Evolutionary conservation across 2,113 vertebrate species (phyloP).

Genomic region (Chroicocephalus ridibundus): DNA sequence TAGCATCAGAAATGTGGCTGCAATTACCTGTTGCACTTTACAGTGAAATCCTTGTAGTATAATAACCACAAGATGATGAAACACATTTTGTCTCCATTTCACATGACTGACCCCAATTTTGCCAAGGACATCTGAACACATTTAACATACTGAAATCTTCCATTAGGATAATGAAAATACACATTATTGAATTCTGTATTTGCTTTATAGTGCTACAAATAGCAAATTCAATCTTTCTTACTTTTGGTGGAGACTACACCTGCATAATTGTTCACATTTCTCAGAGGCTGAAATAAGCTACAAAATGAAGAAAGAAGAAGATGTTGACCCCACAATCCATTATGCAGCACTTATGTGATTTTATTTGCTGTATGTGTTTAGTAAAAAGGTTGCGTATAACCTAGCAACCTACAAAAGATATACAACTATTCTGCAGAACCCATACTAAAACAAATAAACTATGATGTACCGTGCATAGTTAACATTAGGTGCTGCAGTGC

Average conservation of each 20-base stretch:
- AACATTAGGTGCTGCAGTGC: not conserved
- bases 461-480: not conserved
- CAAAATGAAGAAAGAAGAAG: not conserved
- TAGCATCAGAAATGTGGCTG: constrained; percentile 20
- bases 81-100: constrained; percentile 43
- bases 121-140: constrained; percentile 59
- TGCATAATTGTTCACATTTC: constrained; percentile 36
- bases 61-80: constrained; percentile 40
- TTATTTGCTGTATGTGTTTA: constrained; percentile 11
- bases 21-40: constrained; percentile 67
- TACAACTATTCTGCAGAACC: not conserved
- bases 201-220: constrained; percentile 48
- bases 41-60: constrained; percentile 58
- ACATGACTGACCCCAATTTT: constrained; percentile 58
- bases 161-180: constrained; percentile 53
- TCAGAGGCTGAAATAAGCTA: constrained; percentile 28
- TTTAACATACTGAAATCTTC: constrained; percentile 56
- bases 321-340: constrained; percentile 12
- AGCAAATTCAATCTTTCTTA: constrained; percentile 60
- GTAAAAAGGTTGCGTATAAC: not conserved
- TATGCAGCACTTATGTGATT: constrained; percentile 1
- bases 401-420: not conserved
- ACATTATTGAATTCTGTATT: constrained; percentile 48
- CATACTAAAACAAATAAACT: not conserved
- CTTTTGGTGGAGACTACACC: constrained; percentile 48